Percentiles rank a stretch among this genome's conserved stretches.
Conservation (phyloP, 2,113 vertebrate genomes). For the Felis chaus region DNA sequence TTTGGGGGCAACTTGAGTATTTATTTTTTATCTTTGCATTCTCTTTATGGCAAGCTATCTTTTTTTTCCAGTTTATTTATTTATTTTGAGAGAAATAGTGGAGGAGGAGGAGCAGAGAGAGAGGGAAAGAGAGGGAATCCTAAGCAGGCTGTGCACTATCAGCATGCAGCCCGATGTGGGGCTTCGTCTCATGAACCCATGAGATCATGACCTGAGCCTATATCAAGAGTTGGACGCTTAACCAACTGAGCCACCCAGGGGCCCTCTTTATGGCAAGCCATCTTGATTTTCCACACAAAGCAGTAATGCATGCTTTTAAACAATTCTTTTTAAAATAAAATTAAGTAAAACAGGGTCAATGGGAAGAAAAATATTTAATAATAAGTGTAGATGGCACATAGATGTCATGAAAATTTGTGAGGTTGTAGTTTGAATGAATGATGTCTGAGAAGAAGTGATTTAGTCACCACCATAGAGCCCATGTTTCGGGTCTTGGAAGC, state of each 20-base stretch:
- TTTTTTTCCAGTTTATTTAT: background rate
- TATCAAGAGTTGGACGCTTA: no score
- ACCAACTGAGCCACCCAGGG: no score
- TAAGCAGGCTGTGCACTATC: no score
- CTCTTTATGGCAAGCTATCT: background rate
- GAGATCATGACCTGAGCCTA: no score
- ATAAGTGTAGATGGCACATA: background rate
- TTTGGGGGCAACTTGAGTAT: background rate
- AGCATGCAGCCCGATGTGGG: no score
- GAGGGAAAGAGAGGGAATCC: no score
- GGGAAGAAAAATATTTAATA: background rate
- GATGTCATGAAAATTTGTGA: background rate
- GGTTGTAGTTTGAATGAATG: background rate
- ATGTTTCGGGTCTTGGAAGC: background rate
- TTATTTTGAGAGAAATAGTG: no score
- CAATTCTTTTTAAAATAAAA: background rate
- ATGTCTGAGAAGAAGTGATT: background rate
- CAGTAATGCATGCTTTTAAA: background rate
- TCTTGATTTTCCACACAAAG: background rate
- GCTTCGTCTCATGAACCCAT: no score
- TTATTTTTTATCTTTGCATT: slow-evolving; percentile 6
- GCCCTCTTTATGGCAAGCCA: background rate
- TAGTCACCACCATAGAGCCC: background rate
- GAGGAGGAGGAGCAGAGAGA: no score
- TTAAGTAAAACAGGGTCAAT: background rate